A percentile compares a stretch with the other conserved stretches of the same genome.
Evolutionary conservation across 2,113 vertebrate species (phyloP).

Genomic region (Leptosomus discolor): DNA sequence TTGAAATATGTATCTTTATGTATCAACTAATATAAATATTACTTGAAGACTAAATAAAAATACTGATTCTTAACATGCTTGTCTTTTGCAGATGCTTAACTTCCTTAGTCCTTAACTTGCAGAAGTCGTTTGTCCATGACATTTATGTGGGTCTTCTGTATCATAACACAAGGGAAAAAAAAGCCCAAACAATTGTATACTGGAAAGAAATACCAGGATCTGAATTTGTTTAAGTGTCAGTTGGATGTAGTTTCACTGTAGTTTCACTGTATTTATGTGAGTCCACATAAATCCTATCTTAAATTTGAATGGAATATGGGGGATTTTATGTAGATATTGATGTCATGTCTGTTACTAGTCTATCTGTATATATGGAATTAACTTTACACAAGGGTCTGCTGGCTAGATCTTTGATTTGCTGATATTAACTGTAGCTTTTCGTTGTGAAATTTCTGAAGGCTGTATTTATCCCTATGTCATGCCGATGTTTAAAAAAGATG

Average conservation of each 20-base stretch:
- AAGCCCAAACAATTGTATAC: rapidly evolving
- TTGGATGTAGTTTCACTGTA: neutral
- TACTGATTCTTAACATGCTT: neutral
- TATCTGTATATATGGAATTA: neutral
- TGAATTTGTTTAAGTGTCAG: neutral
- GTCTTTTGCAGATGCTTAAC: neutral
- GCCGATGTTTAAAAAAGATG: neutral
- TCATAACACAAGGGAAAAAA: neutral
- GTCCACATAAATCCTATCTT: too few species aligned
- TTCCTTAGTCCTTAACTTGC: neutral
- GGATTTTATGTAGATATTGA: neutral
- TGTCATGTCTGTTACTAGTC: neutral
- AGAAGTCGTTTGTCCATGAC: neutral
- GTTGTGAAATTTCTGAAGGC: neutral
- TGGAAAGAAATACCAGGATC: neutral
- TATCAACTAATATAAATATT: neutral
- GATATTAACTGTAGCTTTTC: neutral
- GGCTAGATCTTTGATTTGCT: neutral
- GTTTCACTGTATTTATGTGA: too few species aligned
- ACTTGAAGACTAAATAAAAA: neutral
- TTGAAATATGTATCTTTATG: neutral
- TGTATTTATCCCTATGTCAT: neutral
- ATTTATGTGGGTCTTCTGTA: neutral
- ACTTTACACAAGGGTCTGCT: neutral
- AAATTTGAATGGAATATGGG: neutral